These are phyloP conservation scores for Coccyzus lansbergi DNA, from an alignment of 2,797 vertebrate species.

Conservation along the genomic window DNA sequence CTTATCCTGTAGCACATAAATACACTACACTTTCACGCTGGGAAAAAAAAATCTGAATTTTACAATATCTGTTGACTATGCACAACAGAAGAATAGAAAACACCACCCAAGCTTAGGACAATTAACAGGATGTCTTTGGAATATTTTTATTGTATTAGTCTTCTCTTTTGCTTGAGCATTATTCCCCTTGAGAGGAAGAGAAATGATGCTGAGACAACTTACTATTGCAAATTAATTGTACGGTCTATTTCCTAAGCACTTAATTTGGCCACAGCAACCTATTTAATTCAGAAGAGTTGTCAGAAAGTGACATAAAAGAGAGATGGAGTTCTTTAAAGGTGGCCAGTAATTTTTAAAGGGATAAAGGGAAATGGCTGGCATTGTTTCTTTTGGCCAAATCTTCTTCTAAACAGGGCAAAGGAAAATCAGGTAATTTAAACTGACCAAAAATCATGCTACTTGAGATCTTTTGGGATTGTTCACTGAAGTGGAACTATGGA, in stretches of 20 bases:
- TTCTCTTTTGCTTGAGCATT: constrained; percentile 47
- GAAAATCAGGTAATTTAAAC: neutral
- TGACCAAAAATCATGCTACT: neutral
- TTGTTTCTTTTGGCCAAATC: constrained; percentile 10
- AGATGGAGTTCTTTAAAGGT: constrained; percentile 29
- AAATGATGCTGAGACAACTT: constrained; percentile 37
- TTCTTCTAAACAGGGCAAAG: constrained; percentile 1
- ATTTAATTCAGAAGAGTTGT: constrained; percentile 27
- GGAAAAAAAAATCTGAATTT: constrained; percentile 39
- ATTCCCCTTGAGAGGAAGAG: constrained; percentile 49
- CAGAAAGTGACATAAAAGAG: constrained; percentile 30
- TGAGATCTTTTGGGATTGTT: neutral
- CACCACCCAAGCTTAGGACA: neutral
- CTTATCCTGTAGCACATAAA: neutral
- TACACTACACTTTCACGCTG: neutral
- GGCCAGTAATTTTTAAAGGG: constrained; percentile 18
- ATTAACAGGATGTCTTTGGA: constrained; percentile 47
- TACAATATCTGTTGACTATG: neutral
- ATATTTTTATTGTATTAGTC: constrained; percentile 52
- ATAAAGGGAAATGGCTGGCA: constrained; percentile 18
- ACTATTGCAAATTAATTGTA: constrained; percentile 47
- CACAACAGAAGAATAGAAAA: constrained; percentile 23
- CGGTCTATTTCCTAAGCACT: constrained; percentile 55
- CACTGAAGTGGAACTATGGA: neutral
- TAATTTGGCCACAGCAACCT: constrained; percentile 42